Conservation (phyloP, 2,888 invertebrate species). For the Galerucella calmariensis region DNA sequence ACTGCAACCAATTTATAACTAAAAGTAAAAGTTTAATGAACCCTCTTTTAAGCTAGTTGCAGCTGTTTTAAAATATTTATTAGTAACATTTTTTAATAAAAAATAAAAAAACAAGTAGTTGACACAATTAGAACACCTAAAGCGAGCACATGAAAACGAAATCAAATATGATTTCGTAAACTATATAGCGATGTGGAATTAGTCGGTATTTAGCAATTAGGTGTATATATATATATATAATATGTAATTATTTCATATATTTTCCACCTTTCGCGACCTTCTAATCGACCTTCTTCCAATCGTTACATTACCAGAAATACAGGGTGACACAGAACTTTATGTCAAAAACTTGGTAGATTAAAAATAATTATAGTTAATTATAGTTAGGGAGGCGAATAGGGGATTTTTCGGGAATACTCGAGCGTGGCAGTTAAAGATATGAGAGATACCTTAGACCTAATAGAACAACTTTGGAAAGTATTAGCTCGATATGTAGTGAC, state of each 20-base stretch:
- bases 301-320: conserved; percentile 44
- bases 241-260: conserved; percentile 51
- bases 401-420: no score
- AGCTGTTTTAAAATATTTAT: not conserved
- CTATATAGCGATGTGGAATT: conserved; percentile 45
- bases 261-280: conserved; percentile 57
- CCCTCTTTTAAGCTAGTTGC: not conserved
- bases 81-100: not conserved
- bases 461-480: no score
- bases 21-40: conserved; percentile 2
- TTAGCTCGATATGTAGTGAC: no score
- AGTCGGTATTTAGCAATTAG: conserved; percentile 43
- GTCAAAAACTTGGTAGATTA: no score
- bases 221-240: conserved; percentile 15
- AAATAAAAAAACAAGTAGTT: conserved; percentile 9
- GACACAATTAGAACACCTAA: conserved; percentile 17
- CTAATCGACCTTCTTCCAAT: conserved; percentile 52
- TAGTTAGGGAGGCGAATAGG: no score
- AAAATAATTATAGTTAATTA: no score
- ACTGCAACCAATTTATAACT: conserved; percentile 1
- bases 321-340: not conserved
- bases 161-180: conserved; percentile 36
- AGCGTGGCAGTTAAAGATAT: no score
- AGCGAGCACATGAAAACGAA: conserved; percentile 11
- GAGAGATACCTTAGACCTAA: no score